These are phyloP conservation scores for Pogoniulus pusillus DNA, from an alignment of 2,797 vertebrate species.

Conservation along the genomic window DNA sequence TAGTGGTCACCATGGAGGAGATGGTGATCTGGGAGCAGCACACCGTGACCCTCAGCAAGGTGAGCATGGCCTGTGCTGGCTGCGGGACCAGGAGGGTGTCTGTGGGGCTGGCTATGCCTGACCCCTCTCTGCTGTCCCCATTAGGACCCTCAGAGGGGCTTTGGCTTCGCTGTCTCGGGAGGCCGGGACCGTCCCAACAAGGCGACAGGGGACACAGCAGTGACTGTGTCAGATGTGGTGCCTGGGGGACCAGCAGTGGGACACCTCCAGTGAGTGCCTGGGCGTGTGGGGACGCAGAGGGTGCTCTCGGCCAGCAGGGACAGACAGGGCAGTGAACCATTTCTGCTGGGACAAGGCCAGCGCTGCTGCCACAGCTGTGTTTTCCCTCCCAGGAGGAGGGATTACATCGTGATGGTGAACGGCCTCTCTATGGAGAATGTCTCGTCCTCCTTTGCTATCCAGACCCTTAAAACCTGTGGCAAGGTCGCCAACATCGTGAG, in stretches of 20 bases:
- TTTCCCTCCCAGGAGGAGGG: conserved; percentile 80
- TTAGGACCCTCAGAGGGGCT: conserved; percentile 91
- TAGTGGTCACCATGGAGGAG: conserved; percentile 90
- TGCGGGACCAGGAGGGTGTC: fast-evolving
- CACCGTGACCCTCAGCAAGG: conserved; percentile 87
- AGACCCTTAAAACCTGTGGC: conserved; percentile 87
- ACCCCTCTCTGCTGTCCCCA: not conserved
- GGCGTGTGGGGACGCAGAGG: fast-evolving
- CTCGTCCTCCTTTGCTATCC: conserved; percentile 87
- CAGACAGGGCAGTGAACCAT: fast-evolving
- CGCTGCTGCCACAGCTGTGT: not conserved
- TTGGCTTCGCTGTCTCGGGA: conserved; percentile 92
- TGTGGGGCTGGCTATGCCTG: not conserved
- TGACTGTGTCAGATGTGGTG: conserved; percentile 91
- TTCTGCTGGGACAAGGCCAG: not conserved
- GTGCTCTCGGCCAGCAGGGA: fast-evolving
- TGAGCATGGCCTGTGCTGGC: conserved; percentile 51
- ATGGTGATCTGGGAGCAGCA: conserved; percentile 96
- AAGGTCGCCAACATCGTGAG: conserved; percentile 89
- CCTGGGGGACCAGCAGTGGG: conserved; percentile 87
- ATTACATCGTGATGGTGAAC: conserved; percentile 96
- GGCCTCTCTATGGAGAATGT: conserved; percentile 90
- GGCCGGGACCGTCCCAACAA: conserved; percentile 83
- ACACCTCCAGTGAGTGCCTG: conserved; percentile 84
- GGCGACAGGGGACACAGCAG: conserved; percentile 75